Percentiles rank a stretch among this genome's conserved stretches.
Evolutionary conservation across 2,113 vertebrate genomes (phyloP).

Genomic region (Sebastes schlegelii): DNA sequence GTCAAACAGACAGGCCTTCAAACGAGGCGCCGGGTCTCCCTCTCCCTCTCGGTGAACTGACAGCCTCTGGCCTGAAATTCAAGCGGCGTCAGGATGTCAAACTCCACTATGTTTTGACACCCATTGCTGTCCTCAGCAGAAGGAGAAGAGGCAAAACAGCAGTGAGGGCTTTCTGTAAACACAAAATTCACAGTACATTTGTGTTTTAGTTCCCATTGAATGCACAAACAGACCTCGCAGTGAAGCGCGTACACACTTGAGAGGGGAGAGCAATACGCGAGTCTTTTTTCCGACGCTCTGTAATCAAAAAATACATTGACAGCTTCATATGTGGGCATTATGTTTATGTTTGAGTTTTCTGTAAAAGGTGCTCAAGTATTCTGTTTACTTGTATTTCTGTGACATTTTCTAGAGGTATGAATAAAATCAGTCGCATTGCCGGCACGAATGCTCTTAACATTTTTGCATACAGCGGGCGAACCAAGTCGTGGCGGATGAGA

Average conservation of each 20-base stretch:
- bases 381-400: background rate
- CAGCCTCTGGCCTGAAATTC: conserved; percentile 76
- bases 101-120: conserved; percentile 74
- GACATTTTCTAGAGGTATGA: background rate
- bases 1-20: conserved; percentile 80
- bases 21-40: conserved; percentile 67
- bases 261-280: conserved; percentile 8
- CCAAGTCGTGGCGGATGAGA: background rate
- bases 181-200: conserved; percentile 70
- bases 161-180: conserved; percentile 60
- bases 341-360: background rate
- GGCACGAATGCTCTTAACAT: background rate
- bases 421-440: background rate
- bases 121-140: conserved; percentile 80
- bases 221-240: conserved; percentile 56
- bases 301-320: background rate
- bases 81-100: conserved; percentile 77
- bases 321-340: background rate
- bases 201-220: conserved; percentile 63
- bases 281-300: background rate
- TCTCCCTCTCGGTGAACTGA: conserved; percentile 64
- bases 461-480: background rate
- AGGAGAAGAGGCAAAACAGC: conserved; percentile 63
- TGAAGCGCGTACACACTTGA: background rate
- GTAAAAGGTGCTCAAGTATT: background rate